Percentiles rank a stretch among this genome's conserved stretches.
Conservation (phyloP, 1,140 invertebrate species). For the Meloidogyne floridensis region DNA sequence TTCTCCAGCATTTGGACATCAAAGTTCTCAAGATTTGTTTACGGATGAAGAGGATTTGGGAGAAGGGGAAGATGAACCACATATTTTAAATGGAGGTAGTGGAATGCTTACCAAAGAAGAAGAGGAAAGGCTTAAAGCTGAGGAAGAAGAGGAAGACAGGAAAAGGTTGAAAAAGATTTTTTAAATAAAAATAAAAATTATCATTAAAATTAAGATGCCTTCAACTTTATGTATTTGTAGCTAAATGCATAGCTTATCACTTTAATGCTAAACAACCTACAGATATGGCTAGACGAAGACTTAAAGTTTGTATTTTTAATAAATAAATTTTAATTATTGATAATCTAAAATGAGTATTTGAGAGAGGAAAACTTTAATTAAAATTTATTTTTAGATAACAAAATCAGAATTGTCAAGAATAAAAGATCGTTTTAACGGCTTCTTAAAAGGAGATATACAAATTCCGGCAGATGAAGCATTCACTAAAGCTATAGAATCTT, state of each 20-base stretch:
- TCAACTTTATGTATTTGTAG: conserved; percentile 97
- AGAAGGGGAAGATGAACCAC: not conserved
- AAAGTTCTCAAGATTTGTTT: conserved; percentile 21
- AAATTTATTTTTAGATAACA: conserved; percentile 71
- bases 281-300: conserved; percentile 88
- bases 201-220: conserved; percentile 71
- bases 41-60: not conserved
- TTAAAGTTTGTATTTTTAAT: conserved; percentile 72
- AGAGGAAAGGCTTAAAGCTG: not conserved
- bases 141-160: not conserved
- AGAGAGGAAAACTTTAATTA: too few relatives aligned
- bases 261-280: conserved; percentile 99
- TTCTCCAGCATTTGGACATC: conserved; percentile 1
- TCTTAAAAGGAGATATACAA: conserved; percentile 81
- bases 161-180: not conserved
- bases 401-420: conserved; percentile 93
- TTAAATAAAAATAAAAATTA: conserved; percentile 18
- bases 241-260: conserved; percentile 89
- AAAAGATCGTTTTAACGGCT: conserved; percentile 83
- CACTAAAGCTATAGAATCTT: conserved; percentile 95
- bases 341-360: not conserved
- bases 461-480: conserved; percentile 99
- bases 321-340: not conserved
- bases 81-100: conserved; percentile 2
- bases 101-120: not conserved